Percentiles rank a stretch among this genome's conserved stretches.
Conservation (phyloP, 2,888 invertebrate genomes). For the Odontocerum albicorne region DNA sequence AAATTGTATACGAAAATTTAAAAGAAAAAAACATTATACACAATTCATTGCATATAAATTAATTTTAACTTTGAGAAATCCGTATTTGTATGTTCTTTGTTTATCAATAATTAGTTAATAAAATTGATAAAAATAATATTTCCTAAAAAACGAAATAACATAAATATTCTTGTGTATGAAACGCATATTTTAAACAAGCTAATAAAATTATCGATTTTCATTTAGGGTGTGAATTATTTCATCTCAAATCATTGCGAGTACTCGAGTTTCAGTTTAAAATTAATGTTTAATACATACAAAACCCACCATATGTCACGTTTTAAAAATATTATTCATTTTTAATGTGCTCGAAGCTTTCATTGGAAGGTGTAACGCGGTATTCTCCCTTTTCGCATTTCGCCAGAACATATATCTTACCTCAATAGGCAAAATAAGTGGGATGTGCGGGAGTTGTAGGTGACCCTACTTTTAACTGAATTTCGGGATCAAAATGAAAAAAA, state of each 20-base stretch:
- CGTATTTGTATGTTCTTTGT: no score
- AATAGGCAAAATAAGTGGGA: constrained; percentile 36
- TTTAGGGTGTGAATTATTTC: constrained; percentile 12
- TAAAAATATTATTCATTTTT: constrained; percentile 36
- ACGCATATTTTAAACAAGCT: background rate
- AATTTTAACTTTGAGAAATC: no score
- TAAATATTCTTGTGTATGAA: background rate
- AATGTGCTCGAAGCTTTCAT: constrained; percentile 34
- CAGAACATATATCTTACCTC: constrained; percentile 35
- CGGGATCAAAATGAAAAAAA: no score
- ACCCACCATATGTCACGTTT: constrained; percentile 32
- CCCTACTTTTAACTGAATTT: no score
- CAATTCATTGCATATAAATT: no score
- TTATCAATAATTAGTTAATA: no score
- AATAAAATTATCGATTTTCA: constrained; percentile 18
- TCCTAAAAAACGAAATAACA: constrained; percentile 4
- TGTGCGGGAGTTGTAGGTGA: constrained; percentile 25
- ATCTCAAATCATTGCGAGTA: constrained; percentile 9
- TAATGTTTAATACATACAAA: constrained; percentile 19
- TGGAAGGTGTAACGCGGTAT: constrained; percentile 19
- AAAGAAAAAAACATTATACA: no score
- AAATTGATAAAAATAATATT: constrained; percentile 7
- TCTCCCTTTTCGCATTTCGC: constrained; percentile 30
- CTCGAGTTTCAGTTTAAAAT: constrained; percentile 7
- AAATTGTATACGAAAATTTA: no score